These are phyloP conservation scores for Proteles cristata DNA, from an alignment of 2,113 vertebrate species.

Conservation along the genomic window DNA sequence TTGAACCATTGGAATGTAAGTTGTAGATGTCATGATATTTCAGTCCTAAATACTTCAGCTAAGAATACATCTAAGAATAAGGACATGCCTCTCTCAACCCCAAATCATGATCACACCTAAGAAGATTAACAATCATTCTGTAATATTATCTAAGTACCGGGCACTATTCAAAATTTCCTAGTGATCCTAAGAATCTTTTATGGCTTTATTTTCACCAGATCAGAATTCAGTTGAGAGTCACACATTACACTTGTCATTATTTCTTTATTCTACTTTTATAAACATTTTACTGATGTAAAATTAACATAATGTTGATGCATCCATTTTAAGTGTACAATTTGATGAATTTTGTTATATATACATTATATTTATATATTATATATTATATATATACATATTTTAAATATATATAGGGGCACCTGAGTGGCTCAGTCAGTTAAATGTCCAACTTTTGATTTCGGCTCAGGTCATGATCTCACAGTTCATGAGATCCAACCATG, in stretches of 20 bases:
- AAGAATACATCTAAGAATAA: background rate
- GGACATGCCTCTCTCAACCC: background rate
- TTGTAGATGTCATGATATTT: background rate
- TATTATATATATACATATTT: background rate
- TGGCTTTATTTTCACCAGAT: conserved; percentile 18
- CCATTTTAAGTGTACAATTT: background rate
- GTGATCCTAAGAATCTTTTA: background rate
- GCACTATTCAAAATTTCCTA: background rate
- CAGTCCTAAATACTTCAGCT: background rate
- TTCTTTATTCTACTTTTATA: background rate
- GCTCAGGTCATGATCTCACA: no score
- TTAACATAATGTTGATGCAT: background rate
- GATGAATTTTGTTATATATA: background rate
- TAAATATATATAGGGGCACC: background rate
- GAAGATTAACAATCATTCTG: background rate
- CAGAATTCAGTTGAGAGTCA: background rate
- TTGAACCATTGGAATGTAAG: background rate
- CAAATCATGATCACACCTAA: background rate
- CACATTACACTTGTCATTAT: background rate
- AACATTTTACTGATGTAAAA: background rate
- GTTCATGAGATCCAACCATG: no score
- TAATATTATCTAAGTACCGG: background rate
- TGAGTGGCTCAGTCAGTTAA: no score
- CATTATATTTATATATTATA: no score
- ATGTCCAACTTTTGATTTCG: no score